Evolutionary conservation across 2,888 invertebrate genomes (phyloP).

Genomic region (Notocelia uddmanniana): DNA sequence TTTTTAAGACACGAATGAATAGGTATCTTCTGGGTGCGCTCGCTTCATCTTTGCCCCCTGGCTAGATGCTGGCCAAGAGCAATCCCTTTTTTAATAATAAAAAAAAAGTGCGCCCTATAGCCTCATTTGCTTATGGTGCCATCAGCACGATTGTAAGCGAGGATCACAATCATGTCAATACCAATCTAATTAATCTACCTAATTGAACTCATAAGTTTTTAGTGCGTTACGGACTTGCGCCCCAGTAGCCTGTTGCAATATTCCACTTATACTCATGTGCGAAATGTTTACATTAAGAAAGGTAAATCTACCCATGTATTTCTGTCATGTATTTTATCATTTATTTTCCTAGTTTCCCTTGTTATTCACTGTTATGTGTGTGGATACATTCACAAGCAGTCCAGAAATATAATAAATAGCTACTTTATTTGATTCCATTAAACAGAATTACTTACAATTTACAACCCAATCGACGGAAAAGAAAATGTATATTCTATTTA

Average conservation of each 20-base stretch:
- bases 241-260: not conserved
- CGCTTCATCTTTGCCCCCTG: too few relatives aligned
- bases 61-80: too few relatives aligned
- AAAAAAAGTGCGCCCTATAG: too few relatives aligned
- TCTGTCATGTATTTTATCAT: not conserved
- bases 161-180: too few relatives aligned
- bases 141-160: too few relatives aligned
- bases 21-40: too few relatives aligned
- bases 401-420: not conserved
- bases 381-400: not conserved
- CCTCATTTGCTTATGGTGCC: too few relatives aligned
- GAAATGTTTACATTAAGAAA: constrained; percentile 10
- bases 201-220: not conserved
- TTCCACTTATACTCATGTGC: constrained; percentile 16
- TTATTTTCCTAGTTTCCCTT: not conserved
- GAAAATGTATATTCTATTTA: too few relatives aligned
- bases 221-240: not conserved
- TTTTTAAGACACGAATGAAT: too few relatives aligned
- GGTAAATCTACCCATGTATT: not conserved
- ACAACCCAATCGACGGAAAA: too few relatives aligned
- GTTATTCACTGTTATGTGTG: not conserved
- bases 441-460: not conserved
- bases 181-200: too few relatives aligned
- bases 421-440: not conserved
- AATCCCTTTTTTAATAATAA: too few relatives aligned